Base-by-base conservation (phyloP, 2,797 vertebrate species). In the Lutjanus campechanus region DNA sequence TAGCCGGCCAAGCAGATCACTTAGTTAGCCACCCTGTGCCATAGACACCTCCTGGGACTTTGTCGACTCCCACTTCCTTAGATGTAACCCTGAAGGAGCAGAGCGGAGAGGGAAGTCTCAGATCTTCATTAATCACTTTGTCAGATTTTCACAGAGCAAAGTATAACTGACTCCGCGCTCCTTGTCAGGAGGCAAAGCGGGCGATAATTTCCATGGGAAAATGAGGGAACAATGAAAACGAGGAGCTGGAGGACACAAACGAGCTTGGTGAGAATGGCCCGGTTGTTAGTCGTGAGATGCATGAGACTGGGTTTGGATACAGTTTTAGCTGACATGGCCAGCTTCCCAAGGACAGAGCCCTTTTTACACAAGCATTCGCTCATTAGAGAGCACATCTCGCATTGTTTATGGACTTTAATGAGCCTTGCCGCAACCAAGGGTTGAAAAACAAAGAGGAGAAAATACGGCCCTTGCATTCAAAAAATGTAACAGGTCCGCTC, bases 321-420 rank as follows among this genome's bases (percentile, higher is more conserved):
- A 71, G 84, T 69, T 81, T 73, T 61, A 75, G 85, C 89, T 85
- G 89, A 85, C 89, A 89, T 92, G 92, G 92, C 85, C 73, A 81
- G 89, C 84, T 93, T 93, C 86, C 91, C 90, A 88, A 94, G 93
- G 91, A 94, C 93, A 93, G 92, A 88, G 85, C 85, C 86, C 78
- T 90, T 88, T 87, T 90, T 84, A 77, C 90, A 74, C 41, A 85
- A 88, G 88, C 84, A 71, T 86, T 77, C 66, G 86, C 95, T 95
- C 94, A 95, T 96, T 95, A 95, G 91, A 89, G 93, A 91, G 88
- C 80, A 82, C 83, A 76, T 90, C 85, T 92, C 84, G 46, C 82
- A 91, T 94, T 95, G 95, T 96, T 93, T 92, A 90, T 83, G 78
- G 89, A 85, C 91, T 88, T 89, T 96, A 96, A 96, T 96, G 95